Evolutionary conservation across 2,888 invertebrate species (phyloP).

Genomic region (Balanococcus diminutus): DNA sequence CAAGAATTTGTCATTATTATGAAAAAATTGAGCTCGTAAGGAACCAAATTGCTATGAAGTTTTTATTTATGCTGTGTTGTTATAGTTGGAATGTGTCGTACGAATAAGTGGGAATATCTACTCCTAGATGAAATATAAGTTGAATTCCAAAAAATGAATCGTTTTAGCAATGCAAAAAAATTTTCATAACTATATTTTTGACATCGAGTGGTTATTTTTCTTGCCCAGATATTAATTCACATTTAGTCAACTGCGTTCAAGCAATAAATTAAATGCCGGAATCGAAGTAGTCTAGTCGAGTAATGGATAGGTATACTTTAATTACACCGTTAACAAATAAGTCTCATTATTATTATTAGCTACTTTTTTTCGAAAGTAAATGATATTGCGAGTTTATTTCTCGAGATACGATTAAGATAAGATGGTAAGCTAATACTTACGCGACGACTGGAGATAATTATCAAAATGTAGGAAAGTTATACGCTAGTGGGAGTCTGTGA

Average conservation of each 20-base stretch:
- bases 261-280: background rate
- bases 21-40: too few species aligned
- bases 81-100: too few species aligned
- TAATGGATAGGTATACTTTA: background rate
- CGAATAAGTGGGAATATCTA: too few species aligned
- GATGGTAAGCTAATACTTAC: conserved; percentile 18
- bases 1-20: too few species aligned
- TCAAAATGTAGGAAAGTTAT: conserved; percentile 51
- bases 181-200: background rate
- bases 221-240: background rate
- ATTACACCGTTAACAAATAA: background rate
- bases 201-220: background rate
- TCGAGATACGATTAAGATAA: conserved; percentile 49
- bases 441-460: conserved; percentile 50
- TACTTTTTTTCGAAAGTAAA: background rate
- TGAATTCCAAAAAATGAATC: too few species aligned
- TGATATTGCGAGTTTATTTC: conserved; percentile 23
- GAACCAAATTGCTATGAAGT: too few species aligned
- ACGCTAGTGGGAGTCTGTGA: conserved; percentile 48
- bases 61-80: too few species aligned
- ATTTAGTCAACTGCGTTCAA: background rate
- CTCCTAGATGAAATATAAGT: too few species aligned
- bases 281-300: background rate
- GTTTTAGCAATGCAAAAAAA: background rate
- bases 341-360: conserved; percentile 27